Evolutionary conservation across 2,888 invertebrate genomes (phyloP).

Genomic region (Gisinianus flammeolus): DNA sequence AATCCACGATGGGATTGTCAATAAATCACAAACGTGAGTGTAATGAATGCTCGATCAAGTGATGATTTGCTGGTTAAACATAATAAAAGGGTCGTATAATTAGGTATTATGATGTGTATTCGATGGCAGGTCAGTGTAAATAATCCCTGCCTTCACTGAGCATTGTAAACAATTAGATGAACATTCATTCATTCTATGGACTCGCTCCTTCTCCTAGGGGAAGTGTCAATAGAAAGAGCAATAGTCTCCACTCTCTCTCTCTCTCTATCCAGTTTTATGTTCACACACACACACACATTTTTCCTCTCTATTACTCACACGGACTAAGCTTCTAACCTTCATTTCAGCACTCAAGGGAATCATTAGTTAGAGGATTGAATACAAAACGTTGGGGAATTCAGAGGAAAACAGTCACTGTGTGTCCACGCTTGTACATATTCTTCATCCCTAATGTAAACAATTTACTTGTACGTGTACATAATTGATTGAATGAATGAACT

Average conservation of each 20-base stretch:
- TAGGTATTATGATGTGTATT: constrained; percentile 44
- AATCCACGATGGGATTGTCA: too few relatives aligned
- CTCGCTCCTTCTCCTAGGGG: constrained; percentile 17
- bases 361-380: constrained; percentile 40
- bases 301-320: constrained; percentile 20
- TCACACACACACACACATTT: constrained; percentile 13
- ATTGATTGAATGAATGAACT: neutral
- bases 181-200: constrained; percentile 40
- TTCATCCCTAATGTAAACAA: neutral
- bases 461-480: neutral
- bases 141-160: constrained; percentile 42
- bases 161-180: constrained; percentile 49
- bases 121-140: constrained; percentile 47
- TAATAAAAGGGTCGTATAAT: constrained; percentile 43
- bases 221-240: constrained; percentile 45
- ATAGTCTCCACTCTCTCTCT: constrained; percentile 6
- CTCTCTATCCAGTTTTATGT: constrained; percentile 1
- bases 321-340: constrained; percentile 11
- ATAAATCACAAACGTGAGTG: too few relatives aligned
- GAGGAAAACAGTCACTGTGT: neutral
- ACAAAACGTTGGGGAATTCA: constrained; percentile 33
- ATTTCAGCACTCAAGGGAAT: constrained; percentile 30
- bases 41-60: constrained; percentile 22
- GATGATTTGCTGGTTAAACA: constrained; percentile 42
- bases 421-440: neutral